Evolutionary conservation across 2,888 invertebrate genomes (phyloP), one percentile per base, ranked within the genome.

Genomic region (Bimastos eiseni): DNA sequence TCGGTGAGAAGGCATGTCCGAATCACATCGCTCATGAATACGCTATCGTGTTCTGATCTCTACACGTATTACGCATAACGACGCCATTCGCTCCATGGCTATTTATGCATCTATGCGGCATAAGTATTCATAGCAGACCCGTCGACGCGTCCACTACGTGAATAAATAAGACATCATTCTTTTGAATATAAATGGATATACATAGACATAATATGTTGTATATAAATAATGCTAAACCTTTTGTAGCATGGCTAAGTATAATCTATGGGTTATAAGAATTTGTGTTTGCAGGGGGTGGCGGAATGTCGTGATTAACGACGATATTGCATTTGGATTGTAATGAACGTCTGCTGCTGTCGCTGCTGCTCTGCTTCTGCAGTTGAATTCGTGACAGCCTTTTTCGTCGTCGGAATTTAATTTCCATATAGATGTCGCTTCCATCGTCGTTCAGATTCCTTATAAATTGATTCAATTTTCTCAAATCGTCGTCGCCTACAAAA

Each of bases 11-110:
- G 70, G 70, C 70, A 70, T 70, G 70, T n/a, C 70, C 70, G 30
- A 70, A 70, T n/a, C 70, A 70, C 70, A 70, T 70, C 70, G 70
- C 70, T n/a, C 70, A 70, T 70, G 70, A 70, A n/a, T 70, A 70
- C 30, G n/a, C n/a, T 5, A n/a, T 70, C 30, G 70, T 11, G 11
- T 70, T n/a, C 70, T 70, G 70, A 70, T 70, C n/a, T 70, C 70
- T n/a, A 70, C 70, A 70, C n/a, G n/a, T 70, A 70, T 6, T n/a
- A n/a, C n/a, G 70, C 70, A 70, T 70, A 11, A 70, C 70, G 70
- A 6, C n/a, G 13, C 70, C 70, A n/a, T n/a, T n/a, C 30, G 70
- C 30, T 70, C 17, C n/a, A n/a, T 70, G 17, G n/a, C 70, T 55
- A 6, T 44, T 17, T 19, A 49, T 49, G 3, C 70, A 70, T 70